Percentiles rank a stretch among this genome's conserved stretches.
phyloP scores from a whole-genome alignment of 2,797 vertebrate genomes.

The Benthosema pterotum region DNA sequence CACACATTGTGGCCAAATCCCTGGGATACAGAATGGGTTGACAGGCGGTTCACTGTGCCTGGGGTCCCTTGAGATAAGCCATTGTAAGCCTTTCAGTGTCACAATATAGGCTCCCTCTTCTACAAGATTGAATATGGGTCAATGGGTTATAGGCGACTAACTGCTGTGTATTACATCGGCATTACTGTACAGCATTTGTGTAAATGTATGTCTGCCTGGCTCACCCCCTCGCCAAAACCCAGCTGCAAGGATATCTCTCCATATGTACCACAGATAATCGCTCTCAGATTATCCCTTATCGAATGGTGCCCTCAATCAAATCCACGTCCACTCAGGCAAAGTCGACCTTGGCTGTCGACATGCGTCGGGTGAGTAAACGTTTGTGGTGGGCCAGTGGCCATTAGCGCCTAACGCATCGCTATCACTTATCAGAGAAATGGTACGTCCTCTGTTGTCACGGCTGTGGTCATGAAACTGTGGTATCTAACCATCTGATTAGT shows the following conservation, averaged over 20 bases:
- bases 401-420: constrained; percentile 27
- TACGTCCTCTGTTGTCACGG: background rate
- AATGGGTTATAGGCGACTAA: constrained; percentile 73
- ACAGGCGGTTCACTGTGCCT: constrained; percentile 72
- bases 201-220: constrained; percentile 27
- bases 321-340: constrained; percentile 48
- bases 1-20: constrained; percentile 70
- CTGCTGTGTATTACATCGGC: constrained; percentile 68
- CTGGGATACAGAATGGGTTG: constrained; percentile 63
- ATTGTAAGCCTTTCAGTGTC: constrained; percentile 73
- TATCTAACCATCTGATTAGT: constrained; percentile 3
- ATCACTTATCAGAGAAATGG: background rate
- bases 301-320: constrained; percentile 65
- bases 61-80: constrained; percentile 72
- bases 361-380: constrained; percentile 47
- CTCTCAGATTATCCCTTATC: constrained; percentile 64
- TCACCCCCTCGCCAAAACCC: constrained; percentile 17
- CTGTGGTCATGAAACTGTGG: background rate
- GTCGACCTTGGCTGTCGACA: constrained; percentile 45
- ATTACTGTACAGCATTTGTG: constrained; percentile 47
- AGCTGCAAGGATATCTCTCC: background rate
- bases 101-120: constrained; percentile 64
- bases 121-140: constrained; percentile 75
- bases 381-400: background rate
- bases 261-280: constrained; percentile 63